phyloP scores from a whole-genome alignment of 2,113 vertebrate species.

The Peromyscus leucopus region DNA sequence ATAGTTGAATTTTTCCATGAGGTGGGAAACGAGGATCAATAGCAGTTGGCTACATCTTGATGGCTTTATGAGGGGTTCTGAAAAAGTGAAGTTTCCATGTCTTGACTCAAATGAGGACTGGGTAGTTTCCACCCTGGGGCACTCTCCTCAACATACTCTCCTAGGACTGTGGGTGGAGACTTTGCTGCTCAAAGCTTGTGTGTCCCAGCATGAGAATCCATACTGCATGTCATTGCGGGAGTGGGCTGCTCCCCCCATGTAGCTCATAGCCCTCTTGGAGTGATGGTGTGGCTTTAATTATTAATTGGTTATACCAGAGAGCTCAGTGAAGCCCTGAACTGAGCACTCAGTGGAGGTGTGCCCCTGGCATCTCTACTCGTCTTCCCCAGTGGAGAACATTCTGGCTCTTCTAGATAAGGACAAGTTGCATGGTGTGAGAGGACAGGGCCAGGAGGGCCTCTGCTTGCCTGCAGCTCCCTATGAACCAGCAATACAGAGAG shows the following conservation, averaged over 20 bases:
- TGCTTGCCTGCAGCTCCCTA: not conserved
- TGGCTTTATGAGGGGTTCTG: not conserved
- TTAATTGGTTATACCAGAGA: not conserved
- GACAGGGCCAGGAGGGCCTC: not conserved
- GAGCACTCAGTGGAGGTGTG: not conserved
- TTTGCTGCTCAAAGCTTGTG: not conserved
- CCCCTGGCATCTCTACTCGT: not conserved
- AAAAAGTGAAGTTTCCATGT: not conserved
- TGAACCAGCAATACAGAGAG: not conserved
- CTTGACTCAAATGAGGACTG: not conserved
- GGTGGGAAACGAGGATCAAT: not conserved
- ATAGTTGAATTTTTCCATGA: not conserved
- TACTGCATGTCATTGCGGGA: too few species aligned
- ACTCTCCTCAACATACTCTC: too few species aligned
- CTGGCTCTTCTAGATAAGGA: not conserved
- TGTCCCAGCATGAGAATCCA: not conserved
- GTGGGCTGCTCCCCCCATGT: too few species aligned
- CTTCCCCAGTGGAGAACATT: not conserved
- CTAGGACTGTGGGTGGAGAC: too few species aligned
- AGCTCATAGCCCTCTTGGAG: not conserved
- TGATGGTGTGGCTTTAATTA: not conserved
- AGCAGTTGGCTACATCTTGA: not conserved
- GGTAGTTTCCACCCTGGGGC: not conserved
- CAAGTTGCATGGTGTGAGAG: not conserved
- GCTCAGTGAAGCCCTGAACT: not conserved